phyloP scores from a whole-genome alignment of 2,888 invertebrate species.

The Leucophenga maculata region DNA sequence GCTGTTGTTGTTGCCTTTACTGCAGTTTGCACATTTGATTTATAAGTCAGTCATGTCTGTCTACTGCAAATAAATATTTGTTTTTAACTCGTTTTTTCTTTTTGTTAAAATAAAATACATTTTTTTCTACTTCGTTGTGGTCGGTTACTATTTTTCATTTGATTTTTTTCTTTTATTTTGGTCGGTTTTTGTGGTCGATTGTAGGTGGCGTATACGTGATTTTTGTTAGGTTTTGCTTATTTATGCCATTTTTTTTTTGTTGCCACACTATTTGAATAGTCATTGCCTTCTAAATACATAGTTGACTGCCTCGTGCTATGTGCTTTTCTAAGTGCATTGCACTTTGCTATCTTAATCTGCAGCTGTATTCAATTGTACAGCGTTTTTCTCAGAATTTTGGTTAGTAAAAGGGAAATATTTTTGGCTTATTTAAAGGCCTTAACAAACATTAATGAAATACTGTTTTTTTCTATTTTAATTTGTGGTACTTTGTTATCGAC shows the following conservation, averaged over 20 bases:
- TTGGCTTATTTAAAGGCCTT: too few relatives aligned
- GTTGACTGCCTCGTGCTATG: background rate
- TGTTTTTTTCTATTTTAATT: too few relatives aligned
- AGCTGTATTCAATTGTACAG: background rate
- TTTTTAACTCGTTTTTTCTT: slow-evolving; percentile 2
- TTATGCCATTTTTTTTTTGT: background rate
- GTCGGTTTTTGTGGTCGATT: background rate
- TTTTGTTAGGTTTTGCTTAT: slow-evolving; percentile 32
- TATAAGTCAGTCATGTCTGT: slow-evolving; percentile 4
- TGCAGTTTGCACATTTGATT: slow-evolving; percentile 37
- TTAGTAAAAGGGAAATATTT: too few relatives aligned
- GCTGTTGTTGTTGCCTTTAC: slow-evolving; percentile 34
- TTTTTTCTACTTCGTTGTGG: slow-evolving; percentile 10
- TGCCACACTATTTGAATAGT: background rate
- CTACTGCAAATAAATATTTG: background rate
- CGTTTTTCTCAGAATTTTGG: background rate
- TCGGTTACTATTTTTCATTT: slow-evolving; percentile 1
- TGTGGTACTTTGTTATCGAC: too few relatives aligned
- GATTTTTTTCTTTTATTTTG: background rate
- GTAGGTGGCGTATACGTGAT: slow-evolving; percentile 55
- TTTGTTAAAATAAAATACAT: too few relatives aligned
- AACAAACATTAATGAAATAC: too few relatives aligned
- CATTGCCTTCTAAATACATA: background rate
- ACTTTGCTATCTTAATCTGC: background rate
- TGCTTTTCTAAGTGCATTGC: background rate